A percentile compares a stretch with the other conserved stretches of the same genome.
phyloP scores from a whole-genome alignment of 1,140 invertebrate genomes.

The Leucophenga varia region DNA sequence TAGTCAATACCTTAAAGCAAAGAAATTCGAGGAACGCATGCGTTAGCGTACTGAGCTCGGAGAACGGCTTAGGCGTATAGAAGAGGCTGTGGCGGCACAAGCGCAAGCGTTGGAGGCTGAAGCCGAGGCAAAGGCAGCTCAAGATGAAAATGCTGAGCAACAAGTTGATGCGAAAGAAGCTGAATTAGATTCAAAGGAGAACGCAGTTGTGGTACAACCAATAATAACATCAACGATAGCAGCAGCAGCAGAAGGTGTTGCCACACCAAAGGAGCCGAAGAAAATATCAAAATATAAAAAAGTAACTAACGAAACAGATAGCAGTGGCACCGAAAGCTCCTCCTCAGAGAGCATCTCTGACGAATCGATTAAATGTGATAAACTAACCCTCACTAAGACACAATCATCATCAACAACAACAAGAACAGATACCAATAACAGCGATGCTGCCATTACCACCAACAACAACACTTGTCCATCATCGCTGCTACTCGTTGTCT shows the following conservation, averaged over 20 bases:
- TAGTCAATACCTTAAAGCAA: slow-evolving; percentile 58
- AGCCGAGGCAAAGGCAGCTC: slow-evolving; percentile 1
- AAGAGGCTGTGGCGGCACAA: slow-evolving; percentile 63
- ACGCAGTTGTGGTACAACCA: too few species aligned
- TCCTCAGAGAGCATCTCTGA: slow-evolving; percentile 46
- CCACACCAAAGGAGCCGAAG: slow-evolving; percentile 25
- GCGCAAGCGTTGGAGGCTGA: slow-evolving; percentile 15
- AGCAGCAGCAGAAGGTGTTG: not conserved
- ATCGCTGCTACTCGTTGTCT: too few species aligned
- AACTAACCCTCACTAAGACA: too few species aligned
- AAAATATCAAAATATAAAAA: slow-evolving; percentile 47
- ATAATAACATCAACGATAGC: slow-evolving; percentile 3
- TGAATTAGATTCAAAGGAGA: too few species aligned
- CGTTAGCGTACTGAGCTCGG: slow-evolving; percentile 78
- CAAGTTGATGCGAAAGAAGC: too few species aligned
- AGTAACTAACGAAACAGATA: slow-evolving; percentile 38
- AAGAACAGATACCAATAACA: too few species aligned
- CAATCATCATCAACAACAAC: too few species aligned
- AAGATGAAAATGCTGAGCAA: too few species aligned
- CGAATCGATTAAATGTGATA: too few species aligned
- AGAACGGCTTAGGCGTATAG: slow-evolving; percentile 73
- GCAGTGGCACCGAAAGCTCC: too few species aligned
- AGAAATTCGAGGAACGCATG: slow-evolving; percentile 67
- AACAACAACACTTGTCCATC: too few species aligned
- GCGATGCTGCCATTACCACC: too few species aligned